Base-by-base conservation (phyloP, 2,888 invertebrate genomes). In the Trichogramma dendrolimi region DNA sequence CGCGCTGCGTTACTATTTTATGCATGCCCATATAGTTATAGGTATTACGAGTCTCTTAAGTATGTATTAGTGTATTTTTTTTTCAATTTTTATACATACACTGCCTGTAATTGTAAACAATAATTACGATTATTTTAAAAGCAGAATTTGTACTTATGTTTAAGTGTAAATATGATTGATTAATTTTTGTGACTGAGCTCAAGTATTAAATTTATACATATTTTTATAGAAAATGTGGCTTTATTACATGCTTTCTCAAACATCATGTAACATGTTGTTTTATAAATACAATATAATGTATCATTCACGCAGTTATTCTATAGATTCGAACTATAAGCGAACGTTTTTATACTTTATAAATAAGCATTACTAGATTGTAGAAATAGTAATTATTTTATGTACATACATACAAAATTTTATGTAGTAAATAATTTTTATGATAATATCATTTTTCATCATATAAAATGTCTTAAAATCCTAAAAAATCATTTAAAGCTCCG, bases 121-220 rank as follows among this genome's bases (percentile, higher is more conserved):
- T 27, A 27, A 27, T 27, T 27, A 27, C 27, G 27, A 27, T 27
- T 27, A 27, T 27, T 27, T 27, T 27, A 27, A 27, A 27, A 27
- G 27, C 27, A 27, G 27, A 27, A 27, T 67, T 58, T 66, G 67
- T 65, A 69, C 57, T 63, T 69, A 65, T 69, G 66, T 67, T 66
- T 67, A 61, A 63, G 63, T 65, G 59, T 66, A 63, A 63, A 62
- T 63, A 57, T 44, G 58, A 53, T 62, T 63, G 63, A 66, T 64
- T 27, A 27, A 27, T 27, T 27, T 27, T 27, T 27, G 27, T 27
- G 27, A 27, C 27, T 27, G 27, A 27, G 27, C 27, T 27, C 27
- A 27, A 61, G 62, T 58, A 52, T 55, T 51, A 53, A 60, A 54
- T 66, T 66, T 63, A 69, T 71, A 73, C 66, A 55, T 72, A 72